Evolutionary conservation across 1,140 invertebrate species (phyloP).

Genomic region (Megalopta genalis): DNA sequence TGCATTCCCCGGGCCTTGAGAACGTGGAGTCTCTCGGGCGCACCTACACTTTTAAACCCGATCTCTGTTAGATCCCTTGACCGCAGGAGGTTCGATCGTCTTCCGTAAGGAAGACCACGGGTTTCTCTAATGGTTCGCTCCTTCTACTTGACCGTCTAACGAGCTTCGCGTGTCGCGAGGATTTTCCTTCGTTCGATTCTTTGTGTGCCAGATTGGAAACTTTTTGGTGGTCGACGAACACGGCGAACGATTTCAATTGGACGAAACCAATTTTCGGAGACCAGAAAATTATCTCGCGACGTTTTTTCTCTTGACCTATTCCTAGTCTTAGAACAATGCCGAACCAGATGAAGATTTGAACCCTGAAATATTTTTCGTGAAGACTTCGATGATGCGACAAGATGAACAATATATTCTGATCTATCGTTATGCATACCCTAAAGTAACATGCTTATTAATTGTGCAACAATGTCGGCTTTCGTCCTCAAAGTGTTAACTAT

Average conservation of each 20-base stretch:
- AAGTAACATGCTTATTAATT: too few relatives aligned
- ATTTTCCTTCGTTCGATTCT: background rate
- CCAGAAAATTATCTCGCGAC: too few relatives aligned
- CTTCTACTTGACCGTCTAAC: background rate
- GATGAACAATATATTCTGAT: too few relatives aligned
- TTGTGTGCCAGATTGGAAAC: background rate
- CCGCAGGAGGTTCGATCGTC: background rate
- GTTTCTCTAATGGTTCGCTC: conserved; percentile 4
- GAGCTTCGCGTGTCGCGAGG: background rate
- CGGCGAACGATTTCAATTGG: background rate
- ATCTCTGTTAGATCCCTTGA: background rate
- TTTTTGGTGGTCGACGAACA: background rate
- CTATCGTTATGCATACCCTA: too few relatives aligned
- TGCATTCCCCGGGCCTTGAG: conserved; percentile 71
- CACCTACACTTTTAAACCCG: conserved; percentile 38
- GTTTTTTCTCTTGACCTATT: too few relatives aligned
- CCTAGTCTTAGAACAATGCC: too few relatives aligned
- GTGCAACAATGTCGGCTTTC: too few relatives aligned
- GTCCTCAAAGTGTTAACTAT: too few relatives aligned
- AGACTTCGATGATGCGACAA: too few relatives aligned
- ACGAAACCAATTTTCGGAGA: too few relatives aligned
- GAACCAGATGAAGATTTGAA: too few relatives aligned
- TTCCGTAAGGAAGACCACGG: background rate
- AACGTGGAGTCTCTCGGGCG: conserved; percentile 58
- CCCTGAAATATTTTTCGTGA: too few relatives aligned